Evolutionary conservation across 2,888 invertebrate genomes (phyloP), one percentile per base, ranked within the genome.

Genomic region (Blera fallax): DNA sequence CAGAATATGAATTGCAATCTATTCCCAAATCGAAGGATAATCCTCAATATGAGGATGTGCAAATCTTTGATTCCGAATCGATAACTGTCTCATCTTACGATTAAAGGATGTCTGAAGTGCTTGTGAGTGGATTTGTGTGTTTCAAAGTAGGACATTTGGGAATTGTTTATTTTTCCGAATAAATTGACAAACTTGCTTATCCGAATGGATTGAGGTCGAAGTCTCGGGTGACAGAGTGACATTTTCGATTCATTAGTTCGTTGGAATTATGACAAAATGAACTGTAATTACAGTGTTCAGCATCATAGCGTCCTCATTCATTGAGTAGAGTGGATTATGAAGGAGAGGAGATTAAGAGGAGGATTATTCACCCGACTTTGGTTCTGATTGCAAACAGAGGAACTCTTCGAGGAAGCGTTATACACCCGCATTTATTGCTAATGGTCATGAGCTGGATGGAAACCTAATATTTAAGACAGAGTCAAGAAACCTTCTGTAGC

Each of bases 71-170:
- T 65, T 82, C 52, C 50, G 43, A 79, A 79, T 84, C 79, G 79
- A 79, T 84, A 70, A 77, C 32, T 45, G 79, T 76, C 70, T 74
- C 73, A 58, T 50, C 54, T 69, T 83, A 64, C 73, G 34, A 62
- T 43, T 40, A 37, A 60, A 14, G 48, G 21, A 62, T 48, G 27
- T 24, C 60, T 67, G 48, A 21, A 52, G 34, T 27, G 48, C 21
- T 37, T 54, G 67, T 14, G 18, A 27, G 50, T 27, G 65, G 45
- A 62, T 52, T 58, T 79, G 74, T 64, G 37, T 52, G 16, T 21
- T 45, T 65, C 64, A 79, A 84, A 84, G 79, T 74, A 74, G 84
- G 79, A 21, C 83, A 64, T 50, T 79, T 69, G 83, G 84, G 84
- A 74, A 65, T 65, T 79, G 64, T 64, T 69, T 58, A 43, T 48